Conservation (phyloP, 35 echinoderm and acorn worm species). For the Lytechinus pictus region DNA sequence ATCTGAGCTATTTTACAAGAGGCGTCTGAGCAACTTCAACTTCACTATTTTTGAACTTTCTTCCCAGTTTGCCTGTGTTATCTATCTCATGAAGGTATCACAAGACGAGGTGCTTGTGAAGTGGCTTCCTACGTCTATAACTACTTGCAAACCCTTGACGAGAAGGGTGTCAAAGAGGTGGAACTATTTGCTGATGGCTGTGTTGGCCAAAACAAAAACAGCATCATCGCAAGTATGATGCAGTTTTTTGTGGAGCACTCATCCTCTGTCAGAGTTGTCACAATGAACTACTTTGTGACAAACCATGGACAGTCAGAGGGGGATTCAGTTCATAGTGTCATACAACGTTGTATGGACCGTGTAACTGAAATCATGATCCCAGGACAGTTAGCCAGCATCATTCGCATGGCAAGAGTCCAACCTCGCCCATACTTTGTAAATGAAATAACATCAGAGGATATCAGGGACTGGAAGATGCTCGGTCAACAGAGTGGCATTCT, state of each 20-base stretch:
- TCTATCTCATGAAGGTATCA: conserved; percentile 64
- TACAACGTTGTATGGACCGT: conserved; percentile 51
- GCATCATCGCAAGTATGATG: conserved; percentile 66
- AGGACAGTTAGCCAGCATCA: conserved; percentile 37
- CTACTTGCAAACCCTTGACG: conserved; percentile 48
- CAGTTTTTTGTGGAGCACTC: conserved; percentile 22
- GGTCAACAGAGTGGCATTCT: too few species aligned
- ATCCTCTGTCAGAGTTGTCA: conserved; percentile 32
- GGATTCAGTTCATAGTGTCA: conserved; percentile 68
- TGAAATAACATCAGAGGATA: not conserved
- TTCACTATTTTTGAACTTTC: conserved; percentile 79
- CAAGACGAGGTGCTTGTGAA: conserved; percentile 60
- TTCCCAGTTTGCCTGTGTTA: conserved; percentile 54
- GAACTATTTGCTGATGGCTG: conserved; percentile 72
- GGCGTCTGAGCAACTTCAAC: conserved; percentile 70
- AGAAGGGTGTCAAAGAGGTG: conserved; percentile 51
- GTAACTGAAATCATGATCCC: conserved; percentile 42
- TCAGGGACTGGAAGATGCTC: too few species aligned
- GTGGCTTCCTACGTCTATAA: conserved; percentile 52
- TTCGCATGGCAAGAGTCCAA: conserved; percentile 51
- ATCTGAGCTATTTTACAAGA: conserved; percentile 77
- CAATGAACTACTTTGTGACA: conserved; percentile 70
- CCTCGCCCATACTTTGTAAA: not conserved
- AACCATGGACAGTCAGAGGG: conserved; percentile 82
- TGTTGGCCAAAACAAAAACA: conserved; percentile 77